These are phyloP conservation scores for Halcyon leucocephala DNA, from an alignment of 2,797 vertebrate species.

Conservation along the genomic window DNA sequence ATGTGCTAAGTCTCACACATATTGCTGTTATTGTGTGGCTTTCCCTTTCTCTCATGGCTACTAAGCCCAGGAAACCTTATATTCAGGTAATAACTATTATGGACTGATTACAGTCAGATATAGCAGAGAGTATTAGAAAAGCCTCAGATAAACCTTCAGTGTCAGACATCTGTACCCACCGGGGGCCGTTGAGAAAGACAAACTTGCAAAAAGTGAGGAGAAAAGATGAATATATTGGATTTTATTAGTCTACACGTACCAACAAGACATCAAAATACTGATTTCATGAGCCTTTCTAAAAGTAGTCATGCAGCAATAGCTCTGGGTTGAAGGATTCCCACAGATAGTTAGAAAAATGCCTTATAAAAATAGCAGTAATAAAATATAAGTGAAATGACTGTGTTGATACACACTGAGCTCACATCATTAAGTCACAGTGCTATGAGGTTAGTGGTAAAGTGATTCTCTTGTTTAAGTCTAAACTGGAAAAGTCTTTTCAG, in stretches of 20 bases:
- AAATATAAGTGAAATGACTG: conserved; percentile 10
- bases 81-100: conserved; percentile 9
- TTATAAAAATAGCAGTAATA: conserved; percentile 48
- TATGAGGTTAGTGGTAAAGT: conserved; percentile 21
- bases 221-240: background rate
- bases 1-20: background rate
- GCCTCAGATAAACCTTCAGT: background rate
- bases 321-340: conserved; percentile 34
- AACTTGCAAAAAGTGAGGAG: background rate
- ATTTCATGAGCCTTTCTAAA: background rate
- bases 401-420: background rate
- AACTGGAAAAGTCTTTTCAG: background rate
- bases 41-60: background rate
- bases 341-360: conserved; percentile 34
- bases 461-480: conserved; percentile 18
- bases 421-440: background rate
- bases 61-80: background rate
- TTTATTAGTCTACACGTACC: conserved; percentile 6
- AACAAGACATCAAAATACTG: background rate
- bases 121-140: background rate
- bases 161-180: background rate
- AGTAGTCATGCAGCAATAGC: background rate
- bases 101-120: background rate
- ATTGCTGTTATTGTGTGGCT: background rate
- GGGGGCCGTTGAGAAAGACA: background rate